A percentile compares a stretch with the other conserved stretches of the same genome.
phyloP scores from a whole-genome alignment of 2,797 vertebrate genomes.

The Anguilla anguilla region DNA sequence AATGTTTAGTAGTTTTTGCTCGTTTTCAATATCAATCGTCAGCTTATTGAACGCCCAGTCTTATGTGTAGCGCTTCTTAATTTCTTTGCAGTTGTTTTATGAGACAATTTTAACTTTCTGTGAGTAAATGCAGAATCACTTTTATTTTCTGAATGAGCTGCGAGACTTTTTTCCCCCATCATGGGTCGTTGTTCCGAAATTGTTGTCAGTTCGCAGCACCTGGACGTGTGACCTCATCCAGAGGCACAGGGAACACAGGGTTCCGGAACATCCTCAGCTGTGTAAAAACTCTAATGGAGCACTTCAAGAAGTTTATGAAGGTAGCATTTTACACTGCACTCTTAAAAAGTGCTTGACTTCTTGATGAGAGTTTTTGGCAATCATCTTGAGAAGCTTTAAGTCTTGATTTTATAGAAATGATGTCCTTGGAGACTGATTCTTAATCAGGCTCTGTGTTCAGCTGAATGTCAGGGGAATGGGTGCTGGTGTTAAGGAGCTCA shows the following conservation, averaged over 20 bases:
- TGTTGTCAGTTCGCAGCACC: not conserved
- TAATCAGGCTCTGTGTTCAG: not conserved
- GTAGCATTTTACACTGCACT: too few relatives aligned
- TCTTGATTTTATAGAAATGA: not conserved
- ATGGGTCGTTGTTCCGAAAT: not conserved
- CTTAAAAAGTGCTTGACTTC: too few relatives aligned
- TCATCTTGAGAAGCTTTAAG: not conserved
- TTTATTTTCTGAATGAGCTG: too few relatives aligned
- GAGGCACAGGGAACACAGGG: not conserved
- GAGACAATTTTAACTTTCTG: too few relatives aligned
- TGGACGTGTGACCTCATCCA: not conserved
- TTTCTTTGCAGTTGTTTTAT: too few relatives aligned
- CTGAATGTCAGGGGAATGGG: not conserved
- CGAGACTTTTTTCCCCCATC: too few relatives aligned
- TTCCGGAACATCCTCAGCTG: not conserved
- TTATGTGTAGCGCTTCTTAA: too few relatives aligned
- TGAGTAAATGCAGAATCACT: too few relatives aligned
- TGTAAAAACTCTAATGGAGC: not conserved
- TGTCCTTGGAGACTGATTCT: not conserved
- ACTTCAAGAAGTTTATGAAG: not conserved
- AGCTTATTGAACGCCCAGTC: too few relatives aligned
- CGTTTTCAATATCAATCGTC: too few relatives aligned
- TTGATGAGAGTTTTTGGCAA: too few relatives aligned
- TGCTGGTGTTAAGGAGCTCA: not conserved
- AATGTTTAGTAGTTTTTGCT: too few relatives aligned